These are phyloP conservation scores for Drosophila hydei DNA, from an alignment of 1,140 invertebrate genomes.

Conservation along the genomic window DNA sequence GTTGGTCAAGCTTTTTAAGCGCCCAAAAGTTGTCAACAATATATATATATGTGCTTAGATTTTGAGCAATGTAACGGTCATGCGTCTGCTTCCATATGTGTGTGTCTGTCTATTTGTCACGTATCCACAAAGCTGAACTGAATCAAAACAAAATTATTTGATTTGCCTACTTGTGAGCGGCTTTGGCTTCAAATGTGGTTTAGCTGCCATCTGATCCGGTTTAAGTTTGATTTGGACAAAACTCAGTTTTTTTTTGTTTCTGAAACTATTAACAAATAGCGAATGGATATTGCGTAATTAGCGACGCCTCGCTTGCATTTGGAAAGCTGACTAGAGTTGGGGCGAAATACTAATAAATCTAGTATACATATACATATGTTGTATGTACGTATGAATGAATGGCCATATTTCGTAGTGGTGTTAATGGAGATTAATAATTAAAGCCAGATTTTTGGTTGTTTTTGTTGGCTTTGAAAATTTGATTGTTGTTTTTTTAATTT, in stretches of 20 bases:
- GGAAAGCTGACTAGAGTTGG: slow-evolving; percentile 34
- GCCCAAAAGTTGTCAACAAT: slow-evolving; percentile 73
- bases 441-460: slow-evolving; percentile 48
- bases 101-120: slow-evolving; percentile 45
- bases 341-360: not conserved
- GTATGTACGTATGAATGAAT: not conserved
- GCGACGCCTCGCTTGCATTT: slow-evolving; percentile 50
- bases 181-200: slow-evolving; percentile 47
- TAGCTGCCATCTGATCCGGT: slow-evolving; percentile 54
- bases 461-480: slow-evolving; percentile 44
- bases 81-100: slow-evolving; percentile 28
- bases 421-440: slow-evolving; percentile 67
- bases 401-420: slow-evolving; percentile 35
- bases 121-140: slow-evolving; percentile 47
- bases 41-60: slow-evolving; percentile 22
- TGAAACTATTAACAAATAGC: slow-evolving; percentile 60
- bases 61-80: slow-evolving; percentile 70
- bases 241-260: slow-evolving; percentile 15
- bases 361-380: not conserved
- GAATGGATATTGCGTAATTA: slow-evolving; percentile 59
- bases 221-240: slow-evolving; percentile 54
- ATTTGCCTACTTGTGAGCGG: slow-evolving; percentile 37
- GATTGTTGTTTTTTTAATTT: slow-evolving; percentile 39
- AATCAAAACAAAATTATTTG: slow-evolving; percentile 39
- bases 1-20: slow-evolving; percentile 43